These are phyloP conservation scores for Zoanthus gigantus DNA, from an alignment of 92 coral and sea anemone species.

Conservation along the genomic window DNA sequence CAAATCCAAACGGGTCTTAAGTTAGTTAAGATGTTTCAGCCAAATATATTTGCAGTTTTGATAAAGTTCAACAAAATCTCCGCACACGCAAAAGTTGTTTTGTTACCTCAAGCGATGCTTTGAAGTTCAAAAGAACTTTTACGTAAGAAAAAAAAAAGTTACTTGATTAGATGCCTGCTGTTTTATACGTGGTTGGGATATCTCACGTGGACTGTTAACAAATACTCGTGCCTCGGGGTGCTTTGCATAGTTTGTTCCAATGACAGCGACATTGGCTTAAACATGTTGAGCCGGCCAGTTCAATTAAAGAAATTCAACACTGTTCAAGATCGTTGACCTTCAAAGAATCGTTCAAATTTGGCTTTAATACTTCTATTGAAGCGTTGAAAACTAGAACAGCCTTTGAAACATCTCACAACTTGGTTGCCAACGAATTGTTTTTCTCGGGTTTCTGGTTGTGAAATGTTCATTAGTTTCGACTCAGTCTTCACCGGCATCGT, in stretches of 20 bases:
- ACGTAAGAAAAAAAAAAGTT: neutral
- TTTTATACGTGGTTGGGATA: constrained; percentile 3
- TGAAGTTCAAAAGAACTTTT: neutral
- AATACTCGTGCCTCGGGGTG: neutral
- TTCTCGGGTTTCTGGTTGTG: neutral
- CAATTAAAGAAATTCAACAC: constrained; percentile 45
- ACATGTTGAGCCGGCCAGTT: constrained; percentile 7
- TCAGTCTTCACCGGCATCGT: neutral
- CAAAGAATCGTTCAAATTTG: constrained; percentile 8
- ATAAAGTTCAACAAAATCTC: neutral
- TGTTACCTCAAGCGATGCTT: constrained; percentile 30
- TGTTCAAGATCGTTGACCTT: constrained; percentile 23
- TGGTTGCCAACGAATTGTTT: neutral
- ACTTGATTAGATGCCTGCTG: neutral
- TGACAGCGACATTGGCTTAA: constrained; percentile 21
- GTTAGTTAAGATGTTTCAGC: neutral
- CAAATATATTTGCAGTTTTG: constrained; percentile 8
- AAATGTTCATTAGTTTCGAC: neutral
- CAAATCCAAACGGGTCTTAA: neutral
- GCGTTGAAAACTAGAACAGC: constrained; percentile 28
- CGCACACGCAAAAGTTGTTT: neutral
- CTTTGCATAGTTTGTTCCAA: neutral
- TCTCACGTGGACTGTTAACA: constrained; percentile 8
- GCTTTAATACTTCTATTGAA: constrained; percentile 1
- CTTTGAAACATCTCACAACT: neutral